A percentile compares a stretch with the other conserved stretches of the same genome.
Conservation (phyloP, 2,888 invertebrate genomes). For the Acronicta aceris region DNA sequence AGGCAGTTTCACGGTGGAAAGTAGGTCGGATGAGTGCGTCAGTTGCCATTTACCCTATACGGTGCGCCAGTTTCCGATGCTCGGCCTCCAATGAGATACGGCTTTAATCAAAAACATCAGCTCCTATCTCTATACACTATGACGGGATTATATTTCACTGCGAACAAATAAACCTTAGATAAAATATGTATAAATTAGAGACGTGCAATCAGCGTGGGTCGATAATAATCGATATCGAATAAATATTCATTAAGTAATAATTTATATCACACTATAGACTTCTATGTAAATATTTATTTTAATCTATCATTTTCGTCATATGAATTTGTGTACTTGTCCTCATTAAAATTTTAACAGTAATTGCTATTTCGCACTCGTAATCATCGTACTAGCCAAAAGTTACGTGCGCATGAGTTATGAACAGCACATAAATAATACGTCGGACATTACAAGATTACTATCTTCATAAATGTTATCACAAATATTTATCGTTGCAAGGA, state of each 20-base stretch:
- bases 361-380: conserved; percentile 18
- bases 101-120: conserved; percentile 49
- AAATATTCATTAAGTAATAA: conserved; percentile 11
- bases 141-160: conserved; percentile 15
- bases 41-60: conserved; percentile 74
- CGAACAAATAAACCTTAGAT: conserved; percentile 10
- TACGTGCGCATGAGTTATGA: conserved; percentile 29
- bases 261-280: not conserved
- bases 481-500: conserved; percentile 44
- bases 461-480: conserved; percentile 48
- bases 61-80: conserved; percentile 74
- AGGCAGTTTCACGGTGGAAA: conserved; percentile 65
- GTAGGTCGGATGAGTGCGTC: conserved; percentile 76
- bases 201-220: conserved; percentile 8
- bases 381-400: conserved; percentile 32
- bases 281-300: conserved; percentile 20
- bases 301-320: conserved; percentile 14
- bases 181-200: conserved; percentile 18
- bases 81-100: conserved; percentile 49
- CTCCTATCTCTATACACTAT: conserved; percentile 11
- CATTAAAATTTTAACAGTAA: conserved; percentile 31
- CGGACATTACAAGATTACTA: conserved; percentile 33
- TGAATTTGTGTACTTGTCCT: conserved; percentile 21
- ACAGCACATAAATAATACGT: conserved; percentile 34
- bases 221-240: conserved; percentile 24